Evolutionary conservation across 1,140 invertebrate species (phyloP).

Genomic region (Cryptotermes secundus): DNA sequence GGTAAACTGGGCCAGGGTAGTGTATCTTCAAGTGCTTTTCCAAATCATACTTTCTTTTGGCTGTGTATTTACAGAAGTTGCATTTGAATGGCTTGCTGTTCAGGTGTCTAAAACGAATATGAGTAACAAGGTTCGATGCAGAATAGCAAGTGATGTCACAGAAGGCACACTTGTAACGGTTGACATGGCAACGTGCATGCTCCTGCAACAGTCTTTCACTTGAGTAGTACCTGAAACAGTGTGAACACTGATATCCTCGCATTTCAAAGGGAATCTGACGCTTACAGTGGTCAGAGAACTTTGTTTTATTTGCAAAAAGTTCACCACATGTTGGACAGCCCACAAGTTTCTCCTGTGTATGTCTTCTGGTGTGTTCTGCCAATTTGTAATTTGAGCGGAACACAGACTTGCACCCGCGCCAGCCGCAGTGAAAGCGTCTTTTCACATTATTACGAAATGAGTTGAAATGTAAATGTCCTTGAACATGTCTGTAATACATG

Average conservation of each 20-base stretch:
- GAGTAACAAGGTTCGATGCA: conserved; percentile 71
- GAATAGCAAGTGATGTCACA: conserved; percentile 89
- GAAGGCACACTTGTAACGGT: conserved; percentile 81
- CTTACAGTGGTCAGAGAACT: conserved; percentile 81
- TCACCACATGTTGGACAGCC: conserved; percentile 87
- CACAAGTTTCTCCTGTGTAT: conserved; percentile 82
- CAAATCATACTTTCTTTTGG: conserved; percentile 73
- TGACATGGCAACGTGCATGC: conserved; percentile 85
- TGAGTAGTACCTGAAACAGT: conserved; percentile 77
- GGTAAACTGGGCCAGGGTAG: conserved; percentile 50
- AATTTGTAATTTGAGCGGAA: conserved; percentile 67
- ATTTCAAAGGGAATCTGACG: conserved; percentile 66
- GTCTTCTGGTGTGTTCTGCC: conserved; percentile 71
- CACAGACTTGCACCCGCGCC: conserved; percentile 55
- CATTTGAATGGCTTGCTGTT: conserved; percentile 72
- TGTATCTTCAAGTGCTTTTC: conserved; percentile 68
- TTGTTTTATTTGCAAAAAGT: conserved; percentile 77
- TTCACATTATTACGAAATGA: conserved; percentile 46
- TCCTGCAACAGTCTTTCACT: conserved; percentile 76
- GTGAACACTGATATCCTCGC: conserved; percentile 72
- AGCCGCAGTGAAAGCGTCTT: conserved; percentile 47
- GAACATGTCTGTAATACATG: conserved; percentile 60
- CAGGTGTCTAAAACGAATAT: conserved; percentile 82
- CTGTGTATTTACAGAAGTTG: conserved; percentile 67
- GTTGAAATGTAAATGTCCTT: conserved; percentile 51